A percentile compares a stretch with the other conserved stretches of the same genome.
Conservation (phyloP, 2,888 invertebrate genomes). For the Trissolcus japonicus region DNA sequence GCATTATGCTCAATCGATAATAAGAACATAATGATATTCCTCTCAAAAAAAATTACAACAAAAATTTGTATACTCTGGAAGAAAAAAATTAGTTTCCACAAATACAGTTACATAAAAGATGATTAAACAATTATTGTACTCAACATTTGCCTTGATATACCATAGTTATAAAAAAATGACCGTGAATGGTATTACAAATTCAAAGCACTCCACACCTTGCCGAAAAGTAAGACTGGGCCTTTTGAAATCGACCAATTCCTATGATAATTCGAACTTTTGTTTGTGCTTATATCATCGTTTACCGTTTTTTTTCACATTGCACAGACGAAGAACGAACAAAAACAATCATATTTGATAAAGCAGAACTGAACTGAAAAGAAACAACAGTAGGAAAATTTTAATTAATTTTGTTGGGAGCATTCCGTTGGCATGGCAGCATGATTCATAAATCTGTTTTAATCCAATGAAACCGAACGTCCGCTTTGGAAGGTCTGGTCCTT, state of each 20-base stretch:
- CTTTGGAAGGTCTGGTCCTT: conserved; percentile 11
- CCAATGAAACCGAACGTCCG: not conserved
- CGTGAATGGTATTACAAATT: not conserved
- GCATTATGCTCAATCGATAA: no score
- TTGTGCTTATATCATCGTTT: conserved; percentile 27
- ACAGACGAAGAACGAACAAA: conserved; percentile 6
- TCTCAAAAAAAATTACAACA: no score
- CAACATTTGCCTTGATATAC: no score
- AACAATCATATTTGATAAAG: not conserved
- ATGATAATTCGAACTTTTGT: conserved; percentile 37
- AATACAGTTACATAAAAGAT: no score
- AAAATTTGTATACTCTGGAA: no score
- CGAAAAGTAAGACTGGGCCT: not conserved
- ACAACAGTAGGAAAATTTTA: conserved; percentile 21
- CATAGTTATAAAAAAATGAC: no score
- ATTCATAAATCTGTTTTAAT: conserved; percentile 8
- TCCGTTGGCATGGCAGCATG: conserved; percentile 26
- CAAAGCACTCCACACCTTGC: not conserved
- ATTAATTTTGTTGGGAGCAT: conserved; percentile 34
- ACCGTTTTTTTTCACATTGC: conserved; percentile 20
- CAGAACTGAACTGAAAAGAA: not conserved
- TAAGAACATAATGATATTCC: no score
- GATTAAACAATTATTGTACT: no score
- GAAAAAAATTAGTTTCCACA: no score
- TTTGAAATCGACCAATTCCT: conserved; percentile 8